phyloP scores from a whole-genome alignment of 2,888 invertebrate species.

The Bedellia somnulentella region DNA sequence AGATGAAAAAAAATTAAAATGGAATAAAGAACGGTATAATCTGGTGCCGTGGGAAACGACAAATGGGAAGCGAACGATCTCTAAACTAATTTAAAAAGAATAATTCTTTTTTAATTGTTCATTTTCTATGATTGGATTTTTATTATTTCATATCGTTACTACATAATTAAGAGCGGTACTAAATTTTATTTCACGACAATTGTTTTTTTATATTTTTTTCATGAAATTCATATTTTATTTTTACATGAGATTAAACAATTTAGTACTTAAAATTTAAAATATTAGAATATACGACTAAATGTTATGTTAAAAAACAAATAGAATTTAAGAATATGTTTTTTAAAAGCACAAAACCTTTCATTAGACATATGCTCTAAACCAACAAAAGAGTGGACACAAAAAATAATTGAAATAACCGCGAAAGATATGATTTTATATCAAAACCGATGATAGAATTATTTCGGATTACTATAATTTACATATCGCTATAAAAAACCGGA shows the following conservation, averaged over 20 bases:
- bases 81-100: slow-evolving; percentile 59
- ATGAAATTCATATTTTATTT: too few species aligned
- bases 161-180: slow-evolving; percentile 15
- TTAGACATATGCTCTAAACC: too few species aligned
- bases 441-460: slow-evolving; percentile 55
- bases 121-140: too few species aligned
- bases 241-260: too few species aligned
- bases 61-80: slow-evolving; percentile 55
- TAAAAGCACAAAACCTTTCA: too few species aligned
- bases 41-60: slow-evolving; percentile 52
- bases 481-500: slow-evolving; percentile 51
- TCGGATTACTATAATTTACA: slow-evolving; percentile 56
- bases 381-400: neutral
- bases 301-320: neutral
- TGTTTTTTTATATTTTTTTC: too few species aligned
- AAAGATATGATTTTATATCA: slow-evolving; percentile 37
- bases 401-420: slow-evolving; percentile 13
- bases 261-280: too few species aligned
- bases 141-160: too few species aligned
- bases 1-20: slow-evolving; percentile 39
- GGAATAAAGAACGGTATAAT: slow-evolving; percentile 44
- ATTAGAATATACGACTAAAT: too few species aligned
- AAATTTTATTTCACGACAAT: too few species aligned
- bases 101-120: slow-evolving; percentile 36
- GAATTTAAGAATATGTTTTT: neutral